Base-by-base conservation (phyloP, 2,888 invertebrate genomes). In the Agapostemon virescens region DNA sequence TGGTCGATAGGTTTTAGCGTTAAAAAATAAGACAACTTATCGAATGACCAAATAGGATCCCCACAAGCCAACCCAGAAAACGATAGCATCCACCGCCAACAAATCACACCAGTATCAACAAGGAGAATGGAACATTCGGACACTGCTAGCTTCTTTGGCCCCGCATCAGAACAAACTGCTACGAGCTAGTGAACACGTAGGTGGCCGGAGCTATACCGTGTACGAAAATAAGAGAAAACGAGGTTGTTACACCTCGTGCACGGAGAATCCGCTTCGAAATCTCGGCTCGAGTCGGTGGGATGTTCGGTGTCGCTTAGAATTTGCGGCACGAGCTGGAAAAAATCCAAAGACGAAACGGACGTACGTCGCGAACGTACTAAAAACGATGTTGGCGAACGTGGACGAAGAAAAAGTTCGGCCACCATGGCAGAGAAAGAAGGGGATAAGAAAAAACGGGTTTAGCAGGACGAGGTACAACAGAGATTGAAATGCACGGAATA, bases 401-500 rank as follows among this genome's bases (percentile, higher is more conserved):
- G 42, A 33, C 61, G 17, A 33, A 61, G 61, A 7, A 17, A 33
- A 55, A 13, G 26, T 26, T 6, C 13, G 23, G 4, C 5, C 26
- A 7, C 17, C 3, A 11, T 55, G 26, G 38, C 30, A n/a, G 13
- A n/a, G 17, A 36, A 33, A 6, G 23, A 15, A 45, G 9, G 9
- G 45, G 26, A 30, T 1, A n/a, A 0, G 26, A 49, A 63, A 45
- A 11, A 55, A 64, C 6, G 55, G 33, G 36, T n/a, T 11, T 9
- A 33, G 20, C 20, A 23, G n/a, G n/a, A 15, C 26, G 38, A 83
- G 66, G 17, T 82, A 68, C 84, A 85, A 87, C 74, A 82, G 74
- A 78, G 82, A 88, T 85, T 86, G 85, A 84, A 86, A 88, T 87
- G 85, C 85, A 80, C 85, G 81, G 88, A 87, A 88, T 89, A 89